Base-by-base conservation (phyloP, 2,797 vertebrate species). In the Coranthus polyacanthus region DNA sequence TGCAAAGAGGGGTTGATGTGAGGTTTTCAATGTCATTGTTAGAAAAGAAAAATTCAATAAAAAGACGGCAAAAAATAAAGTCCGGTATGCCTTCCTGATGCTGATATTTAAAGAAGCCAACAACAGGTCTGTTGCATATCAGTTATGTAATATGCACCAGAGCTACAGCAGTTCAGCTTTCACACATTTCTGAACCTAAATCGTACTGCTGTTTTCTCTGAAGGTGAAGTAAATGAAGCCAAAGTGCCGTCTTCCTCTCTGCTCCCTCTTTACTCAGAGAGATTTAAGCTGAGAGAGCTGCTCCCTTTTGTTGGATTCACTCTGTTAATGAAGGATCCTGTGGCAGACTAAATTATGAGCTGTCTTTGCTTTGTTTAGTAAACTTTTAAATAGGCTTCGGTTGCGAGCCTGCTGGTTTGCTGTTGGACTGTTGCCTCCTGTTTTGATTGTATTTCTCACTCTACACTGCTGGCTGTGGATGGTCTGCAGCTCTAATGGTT, bases 311-410 rank as follows among this genome's bases (percentile, higher is more conserved):
- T 58, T n/a, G 54, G 59, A 42, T 58, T 62, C 6, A 36, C 65
- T 60, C 39, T 65, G 57, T 58, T 83, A 80, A 80, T 75, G 72
- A 83, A 75, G 38, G 63, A 72, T 72, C 64, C 52, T 7, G 7
- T 42, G 6, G 70, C 75, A 39, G 79, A 65, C 68, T 53, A 63
- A 73, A 87, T 82, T 49, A 81, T 61, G 77, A 74, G 70, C 83
- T 12, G 60, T 20, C 69, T 75, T 52, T 15, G 71, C 57, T 75
- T 71, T 64, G 55, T 67, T 79, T 70, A n/a, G 43, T 26, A 2
- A n/a, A 49, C 29, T 70, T 82, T 71, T 41, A 61, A 83, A 80
- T 36, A 59, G 60, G 36, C 56, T 49, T 41, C 26, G n/a, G 45
- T 42, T 18, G 13, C n/a, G 8, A 38, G 36, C 17, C n/a, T 29